Evolutionary conservation across 2,888 invertebrate species (phyloP).

Genomic region (Eubasilissa splendida): DNA sequence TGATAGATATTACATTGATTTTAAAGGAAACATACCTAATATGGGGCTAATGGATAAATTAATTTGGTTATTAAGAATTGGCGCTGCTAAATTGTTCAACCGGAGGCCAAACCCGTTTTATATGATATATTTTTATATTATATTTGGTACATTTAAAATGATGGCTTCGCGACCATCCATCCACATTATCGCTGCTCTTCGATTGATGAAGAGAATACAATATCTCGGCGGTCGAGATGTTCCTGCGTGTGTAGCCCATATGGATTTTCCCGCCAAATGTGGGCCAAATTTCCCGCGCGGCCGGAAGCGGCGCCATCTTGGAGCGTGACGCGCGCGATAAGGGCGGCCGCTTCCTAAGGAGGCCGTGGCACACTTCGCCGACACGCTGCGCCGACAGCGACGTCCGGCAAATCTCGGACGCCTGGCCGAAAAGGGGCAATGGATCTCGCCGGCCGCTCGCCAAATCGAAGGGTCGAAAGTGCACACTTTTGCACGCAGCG

Average conservation of each 20-base stretch:
- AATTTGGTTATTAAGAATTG: too few relatives aligned
- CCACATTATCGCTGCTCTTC: too few relatives aligned
- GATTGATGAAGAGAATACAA: not conserved
- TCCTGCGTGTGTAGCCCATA: slow-evolving; percentile 36
- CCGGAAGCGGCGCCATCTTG: slow-evolving; percentile 50
- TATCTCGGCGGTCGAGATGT: not conserved
- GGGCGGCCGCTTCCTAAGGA: slow-evolving; percentile 37
- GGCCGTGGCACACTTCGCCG: slow-evolving; percentile 48
- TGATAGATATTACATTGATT: too few relatives aligned
- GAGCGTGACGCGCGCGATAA: slow-evolving; percentile 51
- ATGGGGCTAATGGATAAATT: too few relatives aligned
- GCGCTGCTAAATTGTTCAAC: too few relatives aligned
- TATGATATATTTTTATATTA: too few relatives aligned
- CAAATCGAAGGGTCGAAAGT: not conserved
- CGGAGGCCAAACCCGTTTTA: too few relatives aligned
- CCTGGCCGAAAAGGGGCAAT: not conserved
- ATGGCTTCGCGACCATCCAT: not conserved
- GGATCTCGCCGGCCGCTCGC: too few relatives aligned
- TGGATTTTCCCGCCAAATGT: slow-evolving; percentile 53
- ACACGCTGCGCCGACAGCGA: not conserved
- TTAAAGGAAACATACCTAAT: too few relatives aligned
- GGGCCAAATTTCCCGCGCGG: slow-evolving; percentile 48
- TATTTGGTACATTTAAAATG: too few relatives aligned
- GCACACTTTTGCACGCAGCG: not conserved
- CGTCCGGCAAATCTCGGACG: not conserved